Conservation (phyloP, 2,797 vertebrate genomes). For the Gymnopithys bicolor region DNA sequence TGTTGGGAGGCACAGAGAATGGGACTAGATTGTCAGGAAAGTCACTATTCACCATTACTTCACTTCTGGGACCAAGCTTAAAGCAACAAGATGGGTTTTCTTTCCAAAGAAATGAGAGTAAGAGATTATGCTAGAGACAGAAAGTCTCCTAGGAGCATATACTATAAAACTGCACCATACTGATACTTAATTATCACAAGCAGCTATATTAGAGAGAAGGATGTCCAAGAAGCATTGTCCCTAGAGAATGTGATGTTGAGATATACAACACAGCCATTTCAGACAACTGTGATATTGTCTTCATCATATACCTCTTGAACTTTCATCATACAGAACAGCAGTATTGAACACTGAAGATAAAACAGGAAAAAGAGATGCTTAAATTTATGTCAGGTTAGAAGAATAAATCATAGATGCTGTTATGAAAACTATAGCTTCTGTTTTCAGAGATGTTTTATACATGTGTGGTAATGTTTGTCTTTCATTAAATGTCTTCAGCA, state of each 20-base stretch:
- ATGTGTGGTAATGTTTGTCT: slow-evolving; percentile 67
- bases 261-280: slow-evolving; percentile 59
- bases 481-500: slow-evolving; percentile 69
- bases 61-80: slow-evolving; percentile 72
- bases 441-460: slow-evolving; percentile 72
- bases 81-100: slow-evolving; percentile 75
- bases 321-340: slow-evolving; percentile 50
- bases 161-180: slow-evolving; percentile 71
- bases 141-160: slow-evolving; percentile 71
- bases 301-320: slow-evolving; percentile 63
- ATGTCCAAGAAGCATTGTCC: slow-evolving; percentile 52
- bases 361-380: slow-evolving; percentile 69
- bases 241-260: slow-evolving; percentile 52
- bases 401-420: slow-evolving; percentile 70
- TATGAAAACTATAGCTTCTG: slow-evolving; percentile 67
- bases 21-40: slow-evolving; percentile 67
- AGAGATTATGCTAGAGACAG: slow-evolving; percentile 78
- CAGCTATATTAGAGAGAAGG: slow-evolving; percentile 70
- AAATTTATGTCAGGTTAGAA: slow-evolving; percentile 69
- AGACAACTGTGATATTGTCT: slow-evolving; percentile 40
- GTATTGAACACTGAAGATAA: slow-evolving; percentile 66
- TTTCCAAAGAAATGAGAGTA: slow-evolving; percentile 77
- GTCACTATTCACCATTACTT: slow-evolving; percentile 71
- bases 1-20: slow-evolving; percentile 52
- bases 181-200: slow-evolving; percentile 80